Evolutionary conservation across 1,140 invertebrate species (phyloP), one percentile per base, ranked within the genome.

Genomic region (Andrena cerasifolii): DNA sequence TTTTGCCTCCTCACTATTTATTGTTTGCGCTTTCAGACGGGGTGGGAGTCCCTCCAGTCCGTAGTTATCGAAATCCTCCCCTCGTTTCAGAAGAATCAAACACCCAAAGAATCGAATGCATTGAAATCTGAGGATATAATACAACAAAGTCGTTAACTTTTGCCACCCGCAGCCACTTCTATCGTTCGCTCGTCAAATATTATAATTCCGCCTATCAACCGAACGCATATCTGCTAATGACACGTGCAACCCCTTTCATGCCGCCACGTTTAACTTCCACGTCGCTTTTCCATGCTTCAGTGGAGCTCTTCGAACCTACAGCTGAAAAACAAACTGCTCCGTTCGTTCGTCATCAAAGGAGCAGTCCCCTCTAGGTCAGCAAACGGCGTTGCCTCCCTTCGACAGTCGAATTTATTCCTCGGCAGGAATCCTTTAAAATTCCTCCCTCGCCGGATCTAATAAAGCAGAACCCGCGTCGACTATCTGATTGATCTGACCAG

Each of bases 21-120:
- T 76, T 76, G 53, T 76, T 68, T 49, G 24, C 28, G 51, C 16
- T 33, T 18, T n/a, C n/a, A n/a, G n/a, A n/a, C n/a, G n/a, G n/a
- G n/a, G n/a, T n/a, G n/a, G n/a, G n/a, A n/a, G n/a, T n/a, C n/a
- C n/a, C n/a, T n/a, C n/a, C n/a, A n/a, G n/a, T n/a, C n/a, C n/a
- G n/a, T n/a, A n/a, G n/a, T n/a, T n/a, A n/a, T n/a, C n/a, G n/a
- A n/a, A n/a, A n/a, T n/a, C n/a, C n/a, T n/a, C n/a, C n/a, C n/a
- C n/a, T n/a, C n/a, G n/a, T n/a, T n/a, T n/a, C n/a, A n/a, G n/a
- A n/a, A n/a, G n/a, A n/a, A n/a, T n/a, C n/a, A n/a, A n/a, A n/a
- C n/a, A n/a, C n/a, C n/a, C n/a, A n/a, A n/a, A n/a, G n/a, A n/a
- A n/a, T n/a, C n/a, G n/a, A n/a, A n/a, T n/a, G n/a, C n/a, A n/a